Conservation (phyloP, 2,113 vertebrate species). For the Leptosomus discolor region DNA sequence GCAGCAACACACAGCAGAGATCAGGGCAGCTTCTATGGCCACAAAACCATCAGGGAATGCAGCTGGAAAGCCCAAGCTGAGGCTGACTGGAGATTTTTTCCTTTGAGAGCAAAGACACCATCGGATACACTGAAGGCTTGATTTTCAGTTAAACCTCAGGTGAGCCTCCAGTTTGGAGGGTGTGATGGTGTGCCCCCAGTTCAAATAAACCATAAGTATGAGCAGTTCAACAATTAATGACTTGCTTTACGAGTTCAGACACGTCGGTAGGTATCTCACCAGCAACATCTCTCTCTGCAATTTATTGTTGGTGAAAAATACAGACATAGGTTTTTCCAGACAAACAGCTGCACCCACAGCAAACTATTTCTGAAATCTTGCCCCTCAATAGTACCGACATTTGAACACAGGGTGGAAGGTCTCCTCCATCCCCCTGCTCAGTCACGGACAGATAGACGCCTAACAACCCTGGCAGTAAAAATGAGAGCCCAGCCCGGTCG, state of each 20-base stretch:
- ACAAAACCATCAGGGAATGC: not conserved
- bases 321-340: not conserved
- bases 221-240: not conserved
- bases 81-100: not conserved
- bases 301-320: not conserved
- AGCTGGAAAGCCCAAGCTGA: not conserved
- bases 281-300: not conserved
- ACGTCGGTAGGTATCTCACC: conserved; percentile 4
- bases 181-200: not conserved
- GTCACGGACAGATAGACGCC: fast-evolving
- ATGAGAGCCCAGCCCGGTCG: not conserved
- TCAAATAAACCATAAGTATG: not conserved
- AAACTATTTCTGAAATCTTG: not conserved
- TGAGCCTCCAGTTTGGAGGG: not conserved
- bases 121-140: not conserved
- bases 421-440: not conserved
- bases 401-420: not conserved
- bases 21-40: not conserved
- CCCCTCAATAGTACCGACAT: not conserved
- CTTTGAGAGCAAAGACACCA: not conserved
- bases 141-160: not conserved
- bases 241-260: not conserved
- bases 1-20: not conserved
- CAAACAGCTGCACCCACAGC: not conserved
- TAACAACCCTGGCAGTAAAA: not conserved